phyloP scores from a whole-genome alignment of 2,888 invertebrate genomes.

The Drosophila neonasuta region DNA sequence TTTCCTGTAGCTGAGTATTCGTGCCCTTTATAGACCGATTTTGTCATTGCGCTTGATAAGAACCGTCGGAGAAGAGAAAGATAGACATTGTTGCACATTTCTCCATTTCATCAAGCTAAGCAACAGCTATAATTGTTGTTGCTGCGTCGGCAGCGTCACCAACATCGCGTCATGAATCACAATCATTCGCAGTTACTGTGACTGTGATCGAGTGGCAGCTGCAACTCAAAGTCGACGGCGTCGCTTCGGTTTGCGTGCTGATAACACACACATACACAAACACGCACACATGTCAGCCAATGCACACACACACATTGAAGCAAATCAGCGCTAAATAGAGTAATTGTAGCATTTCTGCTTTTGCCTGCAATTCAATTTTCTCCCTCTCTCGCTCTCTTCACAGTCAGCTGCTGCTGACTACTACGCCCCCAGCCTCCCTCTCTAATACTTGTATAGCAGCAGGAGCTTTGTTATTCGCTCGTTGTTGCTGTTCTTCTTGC shows the following conservation, averaged over 20 bases:
- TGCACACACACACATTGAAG: slow-evolving; percentile 8
- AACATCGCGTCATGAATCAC: slow-evolving; percentile 66
- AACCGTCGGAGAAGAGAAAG: slow-evolving; percentile 2
- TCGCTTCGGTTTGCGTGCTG: slow-evolving; percentile 44
- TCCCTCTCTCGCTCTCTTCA: slow-evolving; percentile 1
- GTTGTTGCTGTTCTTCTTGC: slow-evolving; percentile 16
- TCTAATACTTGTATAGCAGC: slow-evolving; percentile 26
- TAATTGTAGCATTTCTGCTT: slow-evolving; percentile 54
- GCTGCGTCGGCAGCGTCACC: slow-evolving; percentile 39
- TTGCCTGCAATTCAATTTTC: slow-evolving; percentile 32
- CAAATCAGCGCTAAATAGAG: slow-evolving; percentile 48
- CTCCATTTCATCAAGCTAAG: neutral
- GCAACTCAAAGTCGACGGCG: slow-evolving; percentile 35
- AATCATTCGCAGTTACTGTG: slow-evolving; percentile 43
- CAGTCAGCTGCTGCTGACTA: slow-evolving; percentile 43
- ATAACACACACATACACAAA: slow-evolving; percentile 50
- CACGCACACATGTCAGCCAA: slow-evolving; percentile 13
- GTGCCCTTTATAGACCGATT: slow-evolving; percentile 49
- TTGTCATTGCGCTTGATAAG: slow-evolving; percentile 47
- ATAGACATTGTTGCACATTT: slow-evolving; percentile 36
- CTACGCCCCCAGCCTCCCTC: slow-evolving; percentile 20
- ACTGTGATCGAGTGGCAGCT: slow-evolving; percentile 31
- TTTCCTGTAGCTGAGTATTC: slow-evolving; percentile 42
- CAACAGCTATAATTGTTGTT: slow-evolving; percentile 9
- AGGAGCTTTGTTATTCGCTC: slow-evolving; percentile 40